These are phyloP conservation scores for Diloba caeruleocephala DNA, from an alignment of 2,888 invertebrate genomes.

Conservation along the genomic window DNA sequence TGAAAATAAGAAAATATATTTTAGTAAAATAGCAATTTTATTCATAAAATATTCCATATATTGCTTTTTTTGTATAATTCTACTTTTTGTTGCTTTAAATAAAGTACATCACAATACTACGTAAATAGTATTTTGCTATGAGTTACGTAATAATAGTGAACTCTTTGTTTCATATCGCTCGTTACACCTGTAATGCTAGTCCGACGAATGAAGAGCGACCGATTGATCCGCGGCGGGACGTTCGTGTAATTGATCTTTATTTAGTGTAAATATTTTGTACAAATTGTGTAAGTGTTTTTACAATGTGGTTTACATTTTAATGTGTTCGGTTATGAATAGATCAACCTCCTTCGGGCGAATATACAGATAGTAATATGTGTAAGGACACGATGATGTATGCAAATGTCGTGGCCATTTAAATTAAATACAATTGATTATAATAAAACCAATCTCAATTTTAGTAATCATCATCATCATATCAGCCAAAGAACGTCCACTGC, in stretches of 20 bases:
- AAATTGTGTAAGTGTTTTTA: conserved; percentile 39
- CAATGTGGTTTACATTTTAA: conserved; percentile 29
- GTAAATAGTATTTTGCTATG: conserved; percentile 13
- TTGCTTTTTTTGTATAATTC: too few species aligned
- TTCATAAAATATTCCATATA: too few species aligned
- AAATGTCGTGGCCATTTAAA: too few species aligned
- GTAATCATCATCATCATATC: too few species aligned
- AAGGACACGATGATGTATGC: too few species aligned
- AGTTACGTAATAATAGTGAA: conserved; percentile 27
- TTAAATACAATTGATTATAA: too few species aligned
- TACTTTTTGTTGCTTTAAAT: too few species aligned
- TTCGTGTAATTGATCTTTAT: conserved; percentile 33
- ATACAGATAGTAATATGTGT: too few species aligned
- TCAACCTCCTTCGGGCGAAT: conserved; percentile 5
- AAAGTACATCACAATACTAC: background rate
- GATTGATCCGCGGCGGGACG: conserved; percentile 36
- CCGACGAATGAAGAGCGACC: conserved; percentile 36
- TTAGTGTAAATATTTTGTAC: conserved; percentile 39
- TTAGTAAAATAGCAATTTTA: too few species aligned
- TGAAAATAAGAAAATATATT: too few species aligned
- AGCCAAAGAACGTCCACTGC: too few species aligned
- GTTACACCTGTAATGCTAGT: conserved; percentile 32
- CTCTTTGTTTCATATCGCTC: conserved; percentile 26
- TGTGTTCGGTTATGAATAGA: conserved; percentile 26
- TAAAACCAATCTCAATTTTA: too few species aligned